Base-by-base conservation (phyloP, 2,888 invertebrate genomes). In the Papilio demoleus region DNA sequence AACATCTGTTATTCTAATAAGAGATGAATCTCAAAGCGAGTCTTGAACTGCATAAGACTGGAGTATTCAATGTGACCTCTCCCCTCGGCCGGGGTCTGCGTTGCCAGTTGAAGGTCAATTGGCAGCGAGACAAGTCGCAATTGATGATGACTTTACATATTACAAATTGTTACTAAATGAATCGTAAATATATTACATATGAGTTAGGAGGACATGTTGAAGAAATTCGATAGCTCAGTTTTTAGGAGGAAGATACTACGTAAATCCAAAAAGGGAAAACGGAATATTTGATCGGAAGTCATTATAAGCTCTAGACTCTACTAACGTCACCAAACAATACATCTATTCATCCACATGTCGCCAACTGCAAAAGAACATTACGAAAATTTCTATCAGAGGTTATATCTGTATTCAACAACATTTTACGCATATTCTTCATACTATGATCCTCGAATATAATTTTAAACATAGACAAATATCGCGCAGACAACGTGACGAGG, bases 71-170 rank as follows among this genome's bases (percentile, higher is more conserved):
- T 45, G 27, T 63, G 45, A 64, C 68, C 68, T 68, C 47, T 68
- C 63, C 56, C 62, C 63, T 31, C 31, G 63, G n/a, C 68, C 38
- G 68, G 40, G 58, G 63, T 63, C 63, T 63, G 47, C 56, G 36
- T 59, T 45, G 45, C 56, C 40, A 45, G 34, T 34, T 63, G 63
- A 63, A 68, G 63, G 68, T 63, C 63, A 68, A 68, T 58, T 68
- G 47, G 56, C 36, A 12, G 27, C 27, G 63, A 68, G 67, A 45
- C 63, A 58, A 19, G 47, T 36, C 27, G 63, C 60, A 67, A 68
- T 68, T 68, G 56, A 62, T n/a, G 36, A 34, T 27, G 40, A 40
- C 22, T 60, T 60, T 31, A 17, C 53, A 56, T 56, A 56, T 31
- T 56, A 31, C 31, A 11, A 31, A 31, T 56, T 53, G n/a, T 50